Base-by-base conservation (phyloP, 2,113 vertebrate genomes). In the Bucco capensis region DNA sequence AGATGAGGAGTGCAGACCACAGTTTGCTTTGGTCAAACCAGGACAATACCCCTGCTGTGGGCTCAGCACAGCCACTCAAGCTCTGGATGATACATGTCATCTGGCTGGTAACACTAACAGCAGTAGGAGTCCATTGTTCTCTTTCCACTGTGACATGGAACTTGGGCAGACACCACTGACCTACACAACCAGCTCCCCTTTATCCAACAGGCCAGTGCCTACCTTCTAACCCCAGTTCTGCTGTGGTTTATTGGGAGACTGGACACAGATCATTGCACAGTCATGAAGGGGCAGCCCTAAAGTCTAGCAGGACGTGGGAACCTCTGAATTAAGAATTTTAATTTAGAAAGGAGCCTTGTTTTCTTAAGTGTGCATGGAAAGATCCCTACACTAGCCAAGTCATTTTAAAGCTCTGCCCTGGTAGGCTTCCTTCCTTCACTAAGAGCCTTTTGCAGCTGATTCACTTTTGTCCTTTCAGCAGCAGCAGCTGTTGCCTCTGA, bases 401-500 rank as follows among this genome's bases (percentile, higher is more conserved):
- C 49, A 28, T 70, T 83, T 76, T 35, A 85, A 88, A 91, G 33
- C 72, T 58, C 64, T 62, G 44, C 24, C 49, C 57, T 46, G 25
- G 33, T n/a, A 88, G 44, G 73, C 21, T 54, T 86, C 44, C 40
- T 58, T 37, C 1, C 0, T 50, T 93, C 27, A n/a, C 50, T 88
- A 82, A 84, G 33, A 93, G 53, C 42, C 37, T 86, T 83, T 53
- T 23, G 46, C 74, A 89, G 60, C 47, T 3, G n/a, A 89, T 50
- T 90, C n/a, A 84, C 89, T 92, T 94, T 76, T 90, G 83, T 62
- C 74, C 62, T 86, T 85, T 62, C 83, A 90, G 70, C 81, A 92
- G 89, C 83, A 92, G 83, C 88, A 94, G 92, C 89, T 94, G 77
- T 54, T 90, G 77, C 74, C 81, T 90, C 83, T 94, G 88, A 93